Percentiles rank a stretch among this genome's conserved stretches.
Conservation (phyloP, 2,113 vertebrate species). For the Raja brachyura region DNA sequence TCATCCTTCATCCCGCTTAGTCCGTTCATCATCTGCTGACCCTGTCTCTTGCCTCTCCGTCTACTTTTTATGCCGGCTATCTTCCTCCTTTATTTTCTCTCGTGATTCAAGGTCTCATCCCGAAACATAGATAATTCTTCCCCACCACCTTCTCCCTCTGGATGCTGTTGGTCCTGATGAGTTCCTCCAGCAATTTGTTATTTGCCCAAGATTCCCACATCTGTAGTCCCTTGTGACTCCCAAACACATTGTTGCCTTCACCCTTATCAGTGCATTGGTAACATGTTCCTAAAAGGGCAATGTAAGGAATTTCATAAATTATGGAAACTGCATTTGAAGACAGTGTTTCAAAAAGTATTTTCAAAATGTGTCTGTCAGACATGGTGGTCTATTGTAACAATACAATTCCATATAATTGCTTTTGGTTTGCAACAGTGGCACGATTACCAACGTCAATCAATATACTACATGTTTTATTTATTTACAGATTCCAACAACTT, state of each 20-base stretch:
- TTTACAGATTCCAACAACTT: conserved; percentile 80
- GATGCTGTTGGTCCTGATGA: too few relatives aligned
- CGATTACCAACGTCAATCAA: neutral
- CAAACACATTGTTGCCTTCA: neutral
- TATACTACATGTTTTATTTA: conserved; percentile 35
- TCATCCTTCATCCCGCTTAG: too few relatives aligned
- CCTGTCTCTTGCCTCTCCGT: too few relatives aligned
- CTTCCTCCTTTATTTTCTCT: too few relatives aligned
- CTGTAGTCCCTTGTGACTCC: neutral
- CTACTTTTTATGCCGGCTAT: too few relatives aligned
- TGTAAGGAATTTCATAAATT: neutral
- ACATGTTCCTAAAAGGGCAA: neutral
- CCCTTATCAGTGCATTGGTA: neutral
- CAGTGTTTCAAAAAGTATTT: neutral
- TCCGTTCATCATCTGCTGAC: too few relatives aligned
- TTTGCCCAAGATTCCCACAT: too few relatives aligned
- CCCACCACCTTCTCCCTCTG: too few relatives aligned
- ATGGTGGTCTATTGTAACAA: neutral
- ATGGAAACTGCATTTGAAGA: neutral
- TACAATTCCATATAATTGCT: neutral
- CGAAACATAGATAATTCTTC: too few relatives aligned
- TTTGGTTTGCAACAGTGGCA: neutral
- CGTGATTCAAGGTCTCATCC: too few relatives aligned
- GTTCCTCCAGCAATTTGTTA: too few relatives aligned
- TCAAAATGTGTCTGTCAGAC: neutral